These are phyloP conservation scores for Nebria brevicollis DNA, from an alignment of 2,888 invertebrate species.

Conservation along the genomic window DNA sequence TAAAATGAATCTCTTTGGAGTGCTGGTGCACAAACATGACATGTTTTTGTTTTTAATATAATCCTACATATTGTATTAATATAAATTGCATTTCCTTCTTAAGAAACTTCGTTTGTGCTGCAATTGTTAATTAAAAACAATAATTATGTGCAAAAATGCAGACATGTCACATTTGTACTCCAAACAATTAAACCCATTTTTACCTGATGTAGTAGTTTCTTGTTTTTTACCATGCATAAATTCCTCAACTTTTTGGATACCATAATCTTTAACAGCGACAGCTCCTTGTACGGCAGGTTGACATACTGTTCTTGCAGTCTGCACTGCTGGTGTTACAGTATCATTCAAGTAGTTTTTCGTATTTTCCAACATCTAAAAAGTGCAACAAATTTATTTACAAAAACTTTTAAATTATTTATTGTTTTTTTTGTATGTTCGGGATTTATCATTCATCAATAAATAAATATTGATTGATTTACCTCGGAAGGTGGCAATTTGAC, in stretches of 20 bases:
- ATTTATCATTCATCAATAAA: not conserved
- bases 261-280: constrained; percentile 56
- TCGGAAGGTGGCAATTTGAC: constrained; percentile 68
- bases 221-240: constrained; percentile 30
- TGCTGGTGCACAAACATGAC: no score
- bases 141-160: no score
- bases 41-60: no score
- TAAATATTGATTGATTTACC: constrained; percentile 56
- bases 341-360: constrained; percentile 61
- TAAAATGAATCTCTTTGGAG: not conserved
- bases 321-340: constrained; percentile 56
- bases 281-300: constrained; percentile 54
- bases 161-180: not conserved
- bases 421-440: no score
- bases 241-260: constrained; percentile 50
- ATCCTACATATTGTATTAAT: no score
- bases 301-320: constrained; percentile 52
- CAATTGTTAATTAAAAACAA: no score
- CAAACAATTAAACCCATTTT: not conserved
- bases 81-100: no score
- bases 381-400: constrained; percentile 51
- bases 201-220: constrained; percentile 31
- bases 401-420: no score
- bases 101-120: no score
- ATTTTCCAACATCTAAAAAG: constrained; percentile 61